A percentile compares a stretch with the other conserved stretches of the same genome.
Evolutionary conservation across 2,113 vertebrate genomes (phyloP).

Genomic region (Machaerirhynchus nigripectus): DNA sequence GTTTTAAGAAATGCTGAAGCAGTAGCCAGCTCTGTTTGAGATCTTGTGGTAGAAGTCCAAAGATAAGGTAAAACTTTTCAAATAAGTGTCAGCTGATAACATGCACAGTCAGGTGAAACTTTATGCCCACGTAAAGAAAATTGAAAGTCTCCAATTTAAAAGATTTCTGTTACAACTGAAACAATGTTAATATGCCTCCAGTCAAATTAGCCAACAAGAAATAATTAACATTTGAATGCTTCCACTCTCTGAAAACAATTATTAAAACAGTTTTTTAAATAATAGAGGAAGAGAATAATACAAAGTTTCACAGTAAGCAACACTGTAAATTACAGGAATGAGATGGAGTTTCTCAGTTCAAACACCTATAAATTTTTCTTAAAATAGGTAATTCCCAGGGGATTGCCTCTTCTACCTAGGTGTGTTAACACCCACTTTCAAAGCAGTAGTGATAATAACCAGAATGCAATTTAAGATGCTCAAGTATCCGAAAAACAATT

Average conservation of each 20-base stretch:
- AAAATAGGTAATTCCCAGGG: neutral
- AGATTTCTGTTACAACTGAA: neutral
- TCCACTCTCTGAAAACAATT: neutral
- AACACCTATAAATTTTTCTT: neutral
- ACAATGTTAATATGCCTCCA: constrained; percentile 16
- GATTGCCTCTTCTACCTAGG: neutral
- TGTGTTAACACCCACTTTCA: neutral
- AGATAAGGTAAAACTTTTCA: neutral
- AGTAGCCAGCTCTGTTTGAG: neutral
- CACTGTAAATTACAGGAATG: neutral
- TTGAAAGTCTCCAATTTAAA: neutral
- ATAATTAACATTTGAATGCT: constrained; percentile 6
- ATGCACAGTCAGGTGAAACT: neutral
- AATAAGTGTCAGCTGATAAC: neutral
- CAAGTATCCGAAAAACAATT: neutral
- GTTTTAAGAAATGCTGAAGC: neutral
- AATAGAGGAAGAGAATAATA: neutral
- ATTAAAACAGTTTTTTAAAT: neutral
- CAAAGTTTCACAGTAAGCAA: neutral
- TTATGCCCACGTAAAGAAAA: neutral
- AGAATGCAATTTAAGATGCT: neutral
- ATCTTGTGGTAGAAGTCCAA: neutral
- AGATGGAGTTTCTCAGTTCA: neutral
- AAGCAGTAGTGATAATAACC: neutral
- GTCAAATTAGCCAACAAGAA: constrained; percentile 20